Conservation (phyloP, 2,797 vertebrate species). For the Cygnus olor region DNA sequence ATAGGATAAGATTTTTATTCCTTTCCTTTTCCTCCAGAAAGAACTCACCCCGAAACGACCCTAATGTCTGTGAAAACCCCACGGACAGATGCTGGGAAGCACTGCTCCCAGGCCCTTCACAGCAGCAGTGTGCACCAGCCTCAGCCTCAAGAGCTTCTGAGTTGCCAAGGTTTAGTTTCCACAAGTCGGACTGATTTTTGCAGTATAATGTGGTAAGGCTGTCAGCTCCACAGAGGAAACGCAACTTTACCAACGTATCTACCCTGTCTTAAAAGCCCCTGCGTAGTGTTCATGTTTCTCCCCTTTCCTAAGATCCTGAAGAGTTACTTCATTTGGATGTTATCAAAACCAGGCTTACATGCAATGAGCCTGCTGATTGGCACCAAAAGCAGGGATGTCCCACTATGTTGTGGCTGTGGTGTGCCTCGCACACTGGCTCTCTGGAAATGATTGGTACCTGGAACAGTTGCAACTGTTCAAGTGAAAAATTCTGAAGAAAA, state of each 20-base stretch:
- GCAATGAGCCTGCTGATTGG: neutral
- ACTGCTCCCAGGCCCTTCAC: neutral
- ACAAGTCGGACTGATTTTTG: fast-evolving
- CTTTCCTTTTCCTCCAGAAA: neutral
- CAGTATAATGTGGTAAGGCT: neutral
- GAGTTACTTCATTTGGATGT: neutral
- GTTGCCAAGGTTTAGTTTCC: neutral
- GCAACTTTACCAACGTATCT: neutral
- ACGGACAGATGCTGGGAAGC: too few relatives aligned
- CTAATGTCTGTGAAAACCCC: neutral
- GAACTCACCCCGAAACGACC: neutral
- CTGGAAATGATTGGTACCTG: neutral
- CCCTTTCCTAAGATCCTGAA: neutral
- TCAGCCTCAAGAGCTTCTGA: neutral
- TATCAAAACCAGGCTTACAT: neutral
- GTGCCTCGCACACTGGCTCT: neutral
- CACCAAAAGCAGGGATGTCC: neutral
- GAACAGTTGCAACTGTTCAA: neutral
- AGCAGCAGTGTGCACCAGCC: fast-evolving
- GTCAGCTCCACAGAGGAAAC: neutral
- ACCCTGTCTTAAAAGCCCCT: neutral
- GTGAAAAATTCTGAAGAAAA: neutral
- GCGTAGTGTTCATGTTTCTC: neutral
- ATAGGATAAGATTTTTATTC: neutral
- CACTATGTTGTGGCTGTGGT: neutral